Percentiles rank a stretch among this genome's conserved stretches.
These are phyloP conservation scores for Cossypha dichroa DNA, from an alignment of 2,797 vertebrate genomes.

Conservation along the genomic window DNA sequence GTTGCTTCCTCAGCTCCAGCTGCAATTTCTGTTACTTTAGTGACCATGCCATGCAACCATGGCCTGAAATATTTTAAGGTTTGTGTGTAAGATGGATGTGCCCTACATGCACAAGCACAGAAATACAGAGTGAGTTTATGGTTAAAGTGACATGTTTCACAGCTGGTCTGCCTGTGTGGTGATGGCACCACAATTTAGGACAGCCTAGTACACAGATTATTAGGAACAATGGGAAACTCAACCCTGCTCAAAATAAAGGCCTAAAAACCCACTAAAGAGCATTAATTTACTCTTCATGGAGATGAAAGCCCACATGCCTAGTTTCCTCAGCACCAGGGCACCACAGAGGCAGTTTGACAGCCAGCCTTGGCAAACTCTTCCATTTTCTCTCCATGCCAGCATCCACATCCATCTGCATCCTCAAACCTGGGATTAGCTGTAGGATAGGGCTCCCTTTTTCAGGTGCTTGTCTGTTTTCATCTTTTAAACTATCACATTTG, in stretches of 20 bases:
- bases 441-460: background rate
- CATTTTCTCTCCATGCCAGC: background rate
- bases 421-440: background rate
- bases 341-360: background rate
- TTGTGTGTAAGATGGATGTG: background rate
- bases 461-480: background rate
- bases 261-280: background rate
- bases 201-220: background rate
- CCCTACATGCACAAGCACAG: background rate
- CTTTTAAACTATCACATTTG: background rate
- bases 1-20: background rate
- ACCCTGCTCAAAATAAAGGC: background rate
- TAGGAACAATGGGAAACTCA: background rate
- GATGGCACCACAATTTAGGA: background rate
- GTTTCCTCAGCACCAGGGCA: background rate
- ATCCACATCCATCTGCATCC: background rate
- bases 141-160: background rate
- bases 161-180: background rate
- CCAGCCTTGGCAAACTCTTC: background rate
- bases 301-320: background rate
- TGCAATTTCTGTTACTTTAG: background rate
- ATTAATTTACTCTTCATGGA: background rate
- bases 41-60: rapidly evolving
- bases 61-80: background rate
- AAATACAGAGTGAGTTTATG: rapidly evolving